Conservation (phyloP, 2,113 vertebrate species). For the Odontesthes bonariensis region DNA sequence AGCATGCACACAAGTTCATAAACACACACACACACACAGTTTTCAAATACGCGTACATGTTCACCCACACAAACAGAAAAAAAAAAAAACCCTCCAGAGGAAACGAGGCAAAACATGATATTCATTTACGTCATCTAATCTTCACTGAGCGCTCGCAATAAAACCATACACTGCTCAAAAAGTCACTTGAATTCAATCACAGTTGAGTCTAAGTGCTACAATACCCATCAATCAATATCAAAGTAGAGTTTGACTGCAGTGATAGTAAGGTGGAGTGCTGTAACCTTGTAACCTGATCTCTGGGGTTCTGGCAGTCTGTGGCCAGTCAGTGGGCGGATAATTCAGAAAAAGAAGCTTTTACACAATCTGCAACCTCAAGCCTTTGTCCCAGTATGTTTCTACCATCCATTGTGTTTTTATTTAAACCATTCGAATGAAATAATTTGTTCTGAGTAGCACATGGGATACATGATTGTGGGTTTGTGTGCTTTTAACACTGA, state of each 20-base stretch:
- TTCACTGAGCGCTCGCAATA: constrained; percentile 33
- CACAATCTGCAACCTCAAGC: not conserved
- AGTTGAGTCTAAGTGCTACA: constrained; percentile 63
- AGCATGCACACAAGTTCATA: not conserved
- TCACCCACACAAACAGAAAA: constrained; percentile 7
- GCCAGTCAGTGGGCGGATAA: constrained; percentile 38
- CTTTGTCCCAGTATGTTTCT: not conserved
- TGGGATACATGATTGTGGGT: not conserved
- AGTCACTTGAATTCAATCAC: constrained; percentile 67
- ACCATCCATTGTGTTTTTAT: not conserved
- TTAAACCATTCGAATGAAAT: not conserved
- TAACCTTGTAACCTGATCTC: constrained; percentile 67
- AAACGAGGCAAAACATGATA: constrained; percentile 32
- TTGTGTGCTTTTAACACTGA: not conserved
- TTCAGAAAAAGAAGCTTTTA: constrained; percentile 27
- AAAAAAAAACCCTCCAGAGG: not conserved
- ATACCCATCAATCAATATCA: constrained; percentile 59
- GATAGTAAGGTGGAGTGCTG: constrained; percentile 49
- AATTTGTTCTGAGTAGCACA: not conserved
- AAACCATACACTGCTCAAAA: constrained; percentile 34
- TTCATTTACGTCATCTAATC: constrained; percentile 44
- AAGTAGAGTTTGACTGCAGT: constrained; percentile 45
- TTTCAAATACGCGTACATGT: not conserved
- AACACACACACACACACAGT: not conserved
- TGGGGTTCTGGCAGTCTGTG: constrained; percentile 49